Conservation (phyloP, 2,888 invertebrate genomes). For the Abrostola triplasia region DNA sequence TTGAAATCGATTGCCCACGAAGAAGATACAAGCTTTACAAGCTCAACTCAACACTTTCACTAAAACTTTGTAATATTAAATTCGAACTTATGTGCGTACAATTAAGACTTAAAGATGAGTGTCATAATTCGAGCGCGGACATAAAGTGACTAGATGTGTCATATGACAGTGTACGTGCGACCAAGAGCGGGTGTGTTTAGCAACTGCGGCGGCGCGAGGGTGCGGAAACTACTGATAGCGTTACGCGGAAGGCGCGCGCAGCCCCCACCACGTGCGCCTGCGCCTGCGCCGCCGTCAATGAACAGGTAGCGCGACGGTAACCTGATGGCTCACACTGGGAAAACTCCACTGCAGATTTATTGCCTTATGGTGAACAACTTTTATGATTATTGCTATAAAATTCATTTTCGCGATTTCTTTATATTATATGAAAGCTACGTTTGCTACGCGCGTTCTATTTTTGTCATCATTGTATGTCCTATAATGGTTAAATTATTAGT, state of each 20-base stretch:
- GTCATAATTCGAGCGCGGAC: slow-evolving; percentile 59
- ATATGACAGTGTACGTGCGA: slow-evolving; percentile 78
- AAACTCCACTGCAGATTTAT: slow-evolving; percentile 58
- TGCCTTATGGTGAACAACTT: slow-evolving; percentile 36
- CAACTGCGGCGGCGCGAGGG: slow-evolving; percentile 85
- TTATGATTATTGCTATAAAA: slow-evolving; percentile 29
- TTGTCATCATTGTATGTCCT: background rate
- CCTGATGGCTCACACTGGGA: slow-evolving; percentile 67
- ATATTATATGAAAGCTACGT: slow-evolving; percentile 21
- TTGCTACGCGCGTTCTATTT: slow-evolving; percentile 7
- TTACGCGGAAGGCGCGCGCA: slow-evolving; percentile 86
- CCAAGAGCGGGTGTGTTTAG: slow-evolving; percentile 85
- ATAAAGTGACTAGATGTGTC: slow-evolving; percentile 79
- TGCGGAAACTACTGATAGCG: slow-evolving; percentile 87
- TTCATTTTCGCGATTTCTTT: slow-evolving; percentile 19
- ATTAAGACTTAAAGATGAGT: slow-evolving; percentile 53
- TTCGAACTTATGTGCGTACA: slow-evolving; percentile 47
- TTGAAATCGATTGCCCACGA: slow-evolving; percentile 59
- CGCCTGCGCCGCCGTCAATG: slow-evolving; percentile 72
- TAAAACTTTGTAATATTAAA: slow-evolving; percentile 48
- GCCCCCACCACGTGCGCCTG: slow-evolving; percentile 80
- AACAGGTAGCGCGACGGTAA: slow-evolving; percentile 83
- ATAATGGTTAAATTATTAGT: background rate
- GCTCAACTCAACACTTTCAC: slow-evolving; percentile 59
- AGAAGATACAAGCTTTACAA: slow-evolving; percentile 57